Evolutionary conservation across 2,797 vertebrate genomes (phyloP).

Genomic region (Gallinago nigripennis): DNA sequence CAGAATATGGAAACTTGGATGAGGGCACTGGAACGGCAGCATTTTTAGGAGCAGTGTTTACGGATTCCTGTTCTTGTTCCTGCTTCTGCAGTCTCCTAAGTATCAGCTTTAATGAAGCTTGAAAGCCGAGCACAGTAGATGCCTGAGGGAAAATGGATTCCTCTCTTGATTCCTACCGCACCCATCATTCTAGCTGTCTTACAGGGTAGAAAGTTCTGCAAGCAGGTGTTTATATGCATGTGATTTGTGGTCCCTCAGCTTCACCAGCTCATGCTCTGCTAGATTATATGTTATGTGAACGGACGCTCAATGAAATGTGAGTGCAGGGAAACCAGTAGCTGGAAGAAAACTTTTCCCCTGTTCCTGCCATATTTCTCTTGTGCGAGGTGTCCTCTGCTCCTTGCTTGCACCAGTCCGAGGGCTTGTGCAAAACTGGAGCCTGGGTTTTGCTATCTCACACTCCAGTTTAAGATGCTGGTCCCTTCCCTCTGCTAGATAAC

Average conservation of each 20-base stretch:
- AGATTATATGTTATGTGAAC: not conserved
- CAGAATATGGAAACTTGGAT: not conserved
- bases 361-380: not conserved
- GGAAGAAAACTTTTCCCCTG: not conserved
- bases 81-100: not conserved
- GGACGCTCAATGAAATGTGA: not conserved
- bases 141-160: not conserved
- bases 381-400: not conserved
- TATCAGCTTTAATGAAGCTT: not conserved
- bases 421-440: not conserved
- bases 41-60: not conserved
- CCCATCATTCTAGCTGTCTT: not conserved
- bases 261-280: not conserved
- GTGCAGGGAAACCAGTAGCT: not conserved
- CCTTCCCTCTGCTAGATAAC: not conserved
- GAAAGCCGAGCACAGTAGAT: not conserved
- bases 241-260: not conserved
- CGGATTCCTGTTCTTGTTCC: not conserved
- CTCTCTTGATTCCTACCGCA: not conserved
- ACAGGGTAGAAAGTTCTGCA: not conserved
- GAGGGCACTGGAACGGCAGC: not conserved
- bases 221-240: rapidly evolving
- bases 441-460: not conserved
- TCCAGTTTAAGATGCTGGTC: not conserved
- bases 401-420: not conserved